Conservation (phyloP, 2,797 vertebrate species). For the Gorsachius magnificus region DNA sequence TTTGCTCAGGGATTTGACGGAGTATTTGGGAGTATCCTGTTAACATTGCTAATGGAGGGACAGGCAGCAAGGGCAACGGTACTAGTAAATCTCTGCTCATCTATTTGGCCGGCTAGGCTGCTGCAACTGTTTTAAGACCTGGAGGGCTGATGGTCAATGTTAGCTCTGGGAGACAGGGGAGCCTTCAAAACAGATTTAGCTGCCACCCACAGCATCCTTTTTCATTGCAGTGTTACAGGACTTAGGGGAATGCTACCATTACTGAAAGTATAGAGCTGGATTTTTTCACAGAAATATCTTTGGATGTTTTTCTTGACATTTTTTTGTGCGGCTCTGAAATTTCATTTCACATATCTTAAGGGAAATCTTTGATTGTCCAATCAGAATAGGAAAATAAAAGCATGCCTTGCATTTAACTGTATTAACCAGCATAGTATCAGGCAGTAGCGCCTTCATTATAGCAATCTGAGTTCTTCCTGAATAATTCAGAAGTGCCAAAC, state of each 20-base stretch:
- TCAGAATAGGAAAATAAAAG: conserved; percentile 41
- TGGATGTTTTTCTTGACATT: not conserved
- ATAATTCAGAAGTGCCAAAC: conserved; percentile 83
- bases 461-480: conserved; percentile 76
- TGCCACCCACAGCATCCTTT: not conserved
- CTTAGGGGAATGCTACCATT: not conserved
- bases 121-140: not conserved
- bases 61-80: not conserved
- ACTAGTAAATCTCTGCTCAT: not conserved
- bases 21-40: not conserved
- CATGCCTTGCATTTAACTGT: conserved; percentile 62
- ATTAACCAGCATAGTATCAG: conserved; percentile 57
- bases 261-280: not conserved
- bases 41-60: not conserved
- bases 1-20: not conserved
- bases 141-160: not conserved
- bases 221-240: not conserved
- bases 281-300: not conserved
- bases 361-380: conserved; percentile 54
- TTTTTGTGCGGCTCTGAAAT: not conserved
- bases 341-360: conserved; percentile 31
- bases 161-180: not conserved
- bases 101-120: not conserved
- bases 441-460: conserved; percentile 74
- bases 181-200: not conserved